phyloP scores from a whole-genome alignment of 2,113 vertebrate species.

The Cavia porcellus region DNA sequence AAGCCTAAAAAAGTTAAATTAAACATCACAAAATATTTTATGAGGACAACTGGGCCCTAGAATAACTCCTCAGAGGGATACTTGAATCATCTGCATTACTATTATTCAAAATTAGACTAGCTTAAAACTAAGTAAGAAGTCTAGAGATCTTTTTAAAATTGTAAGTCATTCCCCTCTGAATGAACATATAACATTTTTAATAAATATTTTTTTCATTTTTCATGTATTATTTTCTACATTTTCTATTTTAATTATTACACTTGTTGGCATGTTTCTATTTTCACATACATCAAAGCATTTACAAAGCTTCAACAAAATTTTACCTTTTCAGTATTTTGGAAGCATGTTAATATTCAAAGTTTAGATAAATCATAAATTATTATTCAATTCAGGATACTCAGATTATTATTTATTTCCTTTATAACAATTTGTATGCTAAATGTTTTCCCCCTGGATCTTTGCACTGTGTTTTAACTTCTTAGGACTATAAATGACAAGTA shows the following conservation, averaged over 20 bases:
- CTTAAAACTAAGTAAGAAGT: background rate
- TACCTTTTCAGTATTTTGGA: background rate
- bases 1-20: slow-evolving; percentile 45
- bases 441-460: background rate
- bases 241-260: background rate
- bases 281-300: background rate
- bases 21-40: slow-evolving; percentile 14
- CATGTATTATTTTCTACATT: background rate
- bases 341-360: background rate
- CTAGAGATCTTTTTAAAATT: background rate
- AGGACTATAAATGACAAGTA: background rate
- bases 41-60: background rate
- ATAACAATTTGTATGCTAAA: background rate
- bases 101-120: slow-evolving; percentile 28
- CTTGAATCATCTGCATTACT: background rate
- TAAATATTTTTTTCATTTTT: background rate
- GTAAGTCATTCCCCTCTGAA: background rate
- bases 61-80: background rate
- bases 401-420: background rate
- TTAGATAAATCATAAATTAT: background rate
- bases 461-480: background rate
- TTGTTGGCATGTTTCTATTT: background rate
- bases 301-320: background rate
- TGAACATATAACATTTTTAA: background rate
- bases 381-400: background rate